Conservation (phyloP, 2,113 vertebrate genomes). For the Mesoclemmys tuberculata region DNA sequence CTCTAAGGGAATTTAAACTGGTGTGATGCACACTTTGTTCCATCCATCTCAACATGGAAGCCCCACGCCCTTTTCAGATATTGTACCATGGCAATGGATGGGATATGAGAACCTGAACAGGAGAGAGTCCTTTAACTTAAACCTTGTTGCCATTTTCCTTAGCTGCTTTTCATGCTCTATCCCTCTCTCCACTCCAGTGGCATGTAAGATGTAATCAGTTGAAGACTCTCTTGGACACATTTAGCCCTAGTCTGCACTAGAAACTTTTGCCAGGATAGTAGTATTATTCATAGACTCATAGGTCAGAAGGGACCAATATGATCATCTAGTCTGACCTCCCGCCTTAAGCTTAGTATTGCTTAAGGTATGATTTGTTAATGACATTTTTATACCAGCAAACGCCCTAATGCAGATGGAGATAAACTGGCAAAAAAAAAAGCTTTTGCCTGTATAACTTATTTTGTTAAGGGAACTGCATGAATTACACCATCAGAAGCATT, state of each 20-base stretch:
- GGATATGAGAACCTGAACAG: neutral
- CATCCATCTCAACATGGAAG: neutral
- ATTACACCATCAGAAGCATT: neutral
- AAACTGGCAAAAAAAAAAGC: neutral
- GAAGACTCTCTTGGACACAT: neutral
- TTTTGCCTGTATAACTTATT: neutral
- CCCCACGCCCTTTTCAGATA: neutral
- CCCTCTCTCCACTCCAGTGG: neutral
- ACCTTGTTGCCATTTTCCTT: neutral
- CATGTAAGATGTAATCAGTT: neutral
- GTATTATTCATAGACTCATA: too few relatives aligned
- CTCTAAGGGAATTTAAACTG: neutral
- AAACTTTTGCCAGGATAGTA: neutral
- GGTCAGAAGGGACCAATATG: too few relatives aligned
- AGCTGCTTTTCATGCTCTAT: neutral
- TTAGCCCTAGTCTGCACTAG: neutral
- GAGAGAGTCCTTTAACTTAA: neutral
- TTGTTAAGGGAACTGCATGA: neutral
- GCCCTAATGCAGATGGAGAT: neutral
- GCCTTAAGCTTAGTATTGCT: neutral
- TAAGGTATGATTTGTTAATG: neutral
- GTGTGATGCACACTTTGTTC: neutral
- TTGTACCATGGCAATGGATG: neutral
- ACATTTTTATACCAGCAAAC: neutral
- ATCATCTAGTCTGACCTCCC: too few relatives aligned